Evolutionary conservation across 2,888 invertebrate species (phyloP).

Genomic region (Drosophila gaucha): DNA sequence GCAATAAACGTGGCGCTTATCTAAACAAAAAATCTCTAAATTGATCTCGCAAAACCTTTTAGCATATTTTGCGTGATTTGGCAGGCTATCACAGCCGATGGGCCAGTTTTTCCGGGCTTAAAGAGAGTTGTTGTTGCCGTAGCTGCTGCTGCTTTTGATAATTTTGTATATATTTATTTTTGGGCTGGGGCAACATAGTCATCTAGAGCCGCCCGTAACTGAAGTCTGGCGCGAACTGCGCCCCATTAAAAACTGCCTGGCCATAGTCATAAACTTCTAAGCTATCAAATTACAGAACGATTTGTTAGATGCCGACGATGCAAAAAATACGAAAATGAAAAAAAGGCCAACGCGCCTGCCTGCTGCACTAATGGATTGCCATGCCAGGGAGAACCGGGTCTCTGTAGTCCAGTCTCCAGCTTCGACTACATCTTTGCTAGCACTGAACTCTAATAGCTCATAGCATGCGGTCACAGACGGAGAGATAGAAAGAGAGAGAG

Average conservation of each 20-base stretch:
- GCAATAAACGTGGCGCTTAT: slow-evolving; percentile 75
- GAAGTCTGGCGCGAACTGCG: slow-evolving; percentile 61
- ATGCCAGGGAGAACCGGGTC: slow-evolving; percentile 45
- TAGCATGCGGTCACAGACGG: slow-evolving; percentile 56
- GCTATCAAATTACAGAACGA: slow-evolving; percentile 82
- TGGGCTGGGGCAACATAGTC: slow-evolving; percentile 38
- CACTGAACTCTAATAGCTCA: slow-evolving; percentile 80
- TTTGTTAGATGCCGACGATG: slow-evolving; percentile 80
- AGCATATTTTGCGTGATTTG: slow-evolving; percentile 81
- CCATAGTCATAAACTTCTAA: slow-evolving; percentile 80
- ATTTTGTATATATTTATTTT: slow-evolving; percentile 14
- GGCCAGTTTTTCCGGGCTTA: slow-evolving; percentile 55
- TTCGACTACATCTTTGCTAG: slow-evolving; percentile 50
- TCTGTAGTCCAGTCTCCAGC: slow-evolving; percentile 20
- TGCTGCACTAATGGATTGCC: slow-evolving; percentile 74
- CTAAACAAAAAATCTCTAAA: slow-evolving; percentile 78
- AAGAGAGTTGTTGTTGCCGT: slow-evolving; percentile 32
- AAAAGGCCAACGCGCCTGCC: slow-evolving; percentile 42
- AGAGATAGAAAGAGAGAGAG: slow-evolving; percentile 8
- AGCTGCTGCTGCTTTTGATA: slow-evolving; percentile 6
- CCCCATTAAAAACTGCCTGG: slow-evolving; percentile 78
- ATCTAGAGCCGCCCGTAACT: slow-evolving; percentile 31
- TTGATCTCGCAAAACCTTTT: slow-evolving; percentile 81
- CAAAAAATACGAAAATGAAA: slow-evolving; percentile 33
- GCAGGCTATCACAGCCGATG: slow-evolving; percentile 59